These are phyloP conservation scores for Yponomeuta evonymella DNA, from an alignment of 2,888 invertebrate species.

Conservation along the genomic window DNA sequence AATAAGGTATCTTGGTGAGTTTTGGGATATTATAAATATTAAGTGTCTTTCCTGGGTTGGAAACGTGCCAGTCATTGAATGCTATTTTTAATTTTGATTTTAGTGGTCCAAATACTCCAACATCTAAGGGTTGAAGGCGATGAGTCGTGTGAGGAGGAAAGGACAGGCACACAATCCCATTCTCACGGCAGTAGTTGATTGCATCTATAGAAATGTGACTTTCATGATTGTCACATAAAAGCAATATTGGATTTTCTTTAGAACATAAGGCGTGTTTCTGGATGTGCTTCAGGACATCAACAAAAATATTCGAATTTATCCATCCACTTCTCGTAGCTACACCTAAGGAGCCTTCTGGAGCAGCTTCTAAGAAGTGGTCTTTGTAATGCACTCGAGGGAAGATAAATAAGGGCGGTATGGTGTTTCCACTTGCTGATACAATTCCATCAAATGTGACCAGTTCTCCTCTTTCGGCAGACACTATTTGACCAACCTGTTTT, in stretches of 20 bases:
- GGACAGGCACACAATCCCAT: slow-evolving; percentile 26
- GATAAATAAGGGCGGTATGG: slow-evolving; percentile 30
- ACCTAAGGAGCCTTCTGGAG: slow-evolving; percentile 28
- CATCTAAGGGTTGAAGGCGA: slow-evolving; percentile 27
- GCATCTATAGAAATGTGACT: slow-evolving; percentile 26
- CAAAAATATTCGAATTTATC: slow-evolving; percentile 33
- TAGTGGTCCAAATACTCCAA: slow-evolving; percentile 25
- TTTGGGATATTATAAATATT: slow-evolving; percentile 24
- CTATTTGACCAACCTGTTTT: slow-evolving; percentile 24
- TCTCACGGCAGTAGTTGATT: slow-evolving; percentile 25
- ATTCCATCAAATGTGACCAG: slow-evolving; percentile 28
- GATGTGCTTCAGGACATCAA: slow-evolving; percentile 30
- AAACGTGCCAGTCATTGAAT: slow-evolving; percentile 25
- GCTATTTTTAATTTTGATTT: slow-evolving; percentile 24
- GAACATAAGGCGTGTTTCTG: slow-evolving; percentile 22
- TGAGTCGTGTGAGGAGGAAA: slow-evolving; percentile 25
- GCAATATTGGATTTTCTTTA: slow-evolving; percentile 24
- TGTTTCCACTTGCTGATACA: slow-evolving; percentile 27
- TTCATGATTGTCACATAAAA: slow-evolving; percentile 28
- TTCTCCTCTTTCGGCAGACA: slow-evolving; percentile 27
- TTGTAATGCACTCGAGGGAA: slow-evolving; percentile 25
- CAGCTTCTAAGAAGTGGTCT: slow-evolving; percentile 25
- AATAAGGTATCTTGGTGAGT: slow-evolving; percentile 24
- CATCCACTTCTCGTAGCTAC: slow-evolving; percentile 32
- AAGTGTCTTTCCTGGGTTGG: slow-evolving; percentile 25